Evolutionary conservation across 2,113 vertebrate species (phyloP), one percentile per base, ranked within the genome.

Genomic region (Brachyistius frenatus): DNA sequence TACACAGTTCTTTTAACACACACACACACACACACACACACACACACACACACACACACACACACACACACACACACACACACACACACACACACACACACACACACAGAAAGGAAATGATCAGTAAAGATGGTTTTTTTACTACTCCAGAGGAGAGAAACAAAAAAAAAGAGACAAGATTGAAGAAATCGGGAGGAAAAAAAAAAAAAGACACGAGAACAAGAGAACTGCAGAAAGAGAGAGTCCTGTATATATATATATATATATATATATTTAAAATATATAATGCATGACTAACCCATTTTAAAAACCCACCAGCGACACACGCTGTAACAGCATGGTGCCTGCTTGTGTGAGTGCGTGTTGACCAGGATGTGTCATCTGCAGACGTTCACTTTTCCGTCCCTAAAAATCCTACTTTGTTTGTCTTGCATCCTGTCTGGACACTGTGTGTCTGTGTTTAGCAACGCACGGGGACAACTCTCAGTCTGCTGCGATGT

Each of bases 241-340:
- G 36, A 46, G 47, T 35, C 57, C 52, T 73, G 61, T 58, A 23
- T 64, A 65, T 74, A 88, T 89, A 37, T 87, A 41, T 89, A 37
- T 87, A 41, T 88, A 23, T 23, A 23, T 23, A 23, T 23, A 23
- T 23, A 23, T 23, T 23, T 23, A 23, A 23, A 23, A 23, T 23
- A 23, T 23, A 89, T 90, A 87, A 91, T 91, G 76, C 86, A 92
- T 87, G 89, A 86, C 80, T 85, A 90, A 86, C 88, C 83, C 68
- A 73, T 90, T 93, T 83, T 64, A 73, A 70, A 83, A 73, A 83
- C 52, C 88, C 78, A 80, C 49, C 36, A 84, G 69, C 65, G 63
- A 81, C 66, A 76, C 53, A 30, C 55, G 67, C 61, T 58, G 65
- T 4, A 16, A 69, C 69, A 37, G 49, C 50, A 53, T 11, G 39